Evolutionary conservation across 1,140 invertebrate genomes (phyloP).

Genomic region (Drosophila ananassae): DNA sequence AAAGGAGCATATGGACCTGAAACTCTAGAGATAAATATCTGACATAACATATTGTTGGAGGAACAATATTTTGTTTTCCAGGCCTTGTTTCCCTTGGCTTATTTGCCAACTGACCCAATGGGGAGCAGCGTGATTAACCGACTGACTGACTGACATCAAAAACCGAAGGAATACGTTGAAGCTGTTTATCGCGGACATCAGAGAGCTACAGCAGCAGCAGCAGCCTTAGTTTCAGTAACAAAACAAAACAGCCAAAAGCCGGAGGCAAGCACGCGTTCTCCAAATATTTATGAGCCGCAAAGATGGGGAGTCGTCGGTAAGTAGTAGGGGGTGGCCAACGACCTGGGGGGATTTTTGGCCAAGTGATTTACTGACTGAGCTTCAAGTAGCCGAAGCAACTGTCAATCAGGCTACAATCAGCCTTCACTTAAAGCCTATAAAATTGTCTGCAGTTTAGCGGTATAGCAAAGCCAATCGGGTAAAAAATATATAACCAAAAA

Average conservation of each 20-base stretch:
- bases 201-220: slow-evolving; percentile 17
- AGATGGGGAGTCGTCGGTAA: slow-evolving; percentile 8
- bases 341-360: slow-evolving; percentile 36
- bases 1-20: slow-evolving; percentile 17
- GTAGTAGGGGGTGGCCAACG: neutral
- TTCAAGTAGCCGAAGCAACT: slow-evolving; percentile 74
- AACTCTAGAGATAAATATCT: slow-evolving; percentile 58
- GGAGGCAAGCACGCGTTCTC: slow-evolving; percentile 66
- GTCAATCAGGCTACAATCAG: slow-evolving; percentile 77
- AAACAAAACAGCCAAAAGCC: slow-evolving; percentile 33
- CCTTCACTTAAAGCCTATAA: slow-evolving; percentile 77
- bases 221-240: slow-evolving; percentile 40
- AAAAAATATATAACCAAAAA: slow-evolving; percentile 23
- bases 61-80: slow-evolving; percentile 57
- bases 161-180: slow-evolving; percentile 38
- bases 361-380: slow-evolving; percentile 70
- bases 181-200: slow-evolving; percentile 56
- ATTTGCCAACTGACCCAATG: slow-evolving; percentile 15
- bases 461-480: slow-evolving; percentile 30
- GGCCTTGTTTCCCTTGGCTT: slow-evolving; percentile 26
- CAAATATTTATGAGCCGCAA: slow-evolving; percentile 69
- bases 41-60: slow-evolving; percentile 51
- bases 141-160: slow-evolving; percentile 41
- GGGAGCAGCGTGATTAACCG: slow-evolving; percentile 9
- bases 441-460: slow-evolving; percentile 67